phyloP scores from a whole-genome alignment of 2,113 vertebrate species.

The Sinosuthora webbiana region DNA sequence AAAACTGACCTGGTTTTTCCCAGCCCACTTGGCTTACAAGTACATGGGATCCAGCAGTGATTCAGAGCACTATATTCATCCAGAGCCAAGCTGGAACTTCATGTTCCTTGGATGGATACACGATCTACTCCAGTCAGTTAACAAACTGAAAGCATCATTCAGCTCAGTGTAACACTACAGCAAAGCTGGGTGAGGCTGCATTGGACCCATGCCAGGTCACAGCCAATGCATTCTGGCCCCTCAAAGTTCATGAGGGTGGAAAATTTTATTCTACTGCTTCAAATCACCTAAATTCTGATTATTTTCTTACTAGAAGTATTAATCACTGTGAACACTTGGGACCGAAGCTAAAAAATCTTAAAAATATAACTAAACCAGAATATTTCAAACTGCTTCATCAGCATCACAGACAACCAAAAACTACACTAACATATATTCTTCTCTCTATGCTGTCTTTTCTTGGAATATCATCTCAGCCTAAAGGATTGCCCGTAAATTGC shows the following conservation, averaged over 20 bases:
- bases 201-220: not conserved
- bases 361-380: not conserved
- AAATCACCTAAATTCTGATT: not conserved
- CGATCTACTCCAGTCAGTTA: not conserved
- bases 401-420: not conserved
- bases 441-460: not conserved
- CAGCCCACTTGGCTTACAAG: not conserved
- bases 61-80: slow-evolving; percentile 28
- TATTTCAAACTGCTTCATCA: not conserved
- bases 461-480: not conserved
- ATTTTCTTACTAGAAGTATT: not conserved
- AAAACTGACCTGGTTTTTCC: slow-evolving; percentile 39
- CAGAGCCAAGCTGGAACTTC: slow-evolving; percentile 27
- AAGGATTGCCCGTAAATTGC: not conserved
- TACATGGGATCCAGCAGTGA: not conserved
- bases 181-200: not conserved
- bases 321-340: not conserved
- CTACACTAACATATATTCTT: not conserved
- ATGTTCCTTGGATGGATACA: slow-evolving; percentile 48
- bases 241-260: not conserved
- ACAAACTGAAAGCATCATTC: slow-evolving; percentile 52
- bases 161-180: not conserved
- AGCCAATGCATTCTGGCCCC: not conserved
- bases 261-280: not conserved
- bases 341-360: not conserved